These are phyloP conservation scores for Coptodon bakossiorum DNA, from an alignment of 2,113 vertebrate species.

Conservation along the genomic window DNA sequence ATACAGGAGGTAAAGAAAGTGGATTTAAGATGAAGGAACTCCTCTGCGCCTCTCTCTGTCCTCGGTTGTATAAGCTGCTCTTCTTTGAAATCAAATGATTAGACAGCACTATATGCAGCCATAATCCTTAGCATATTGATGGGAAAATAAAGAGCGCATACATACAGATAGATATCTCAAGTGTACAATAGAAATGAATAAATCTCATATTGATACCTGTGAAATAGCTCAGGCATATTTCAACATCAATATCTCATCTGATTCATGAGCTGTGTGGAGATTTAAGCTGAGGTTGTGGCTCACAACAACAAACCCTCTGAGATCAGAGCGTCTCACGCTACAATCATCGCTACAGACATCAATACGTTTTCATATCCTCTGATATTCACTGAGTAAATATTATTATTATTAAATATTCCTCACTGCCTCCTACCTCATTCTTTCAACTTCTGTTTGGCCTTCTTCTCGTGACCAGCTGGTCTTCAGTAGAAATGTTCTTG, in stretches of 20 bases:
- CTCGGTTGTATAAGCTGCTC: background rate
- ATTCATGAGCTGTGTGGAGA: background rate
- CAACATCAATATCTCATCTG: background rate
- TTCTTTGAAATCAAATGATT: background rate
- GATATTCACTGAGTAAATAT: background rate
- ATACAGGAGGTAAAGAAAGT: background rate
- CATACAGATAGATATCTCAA: background rate
- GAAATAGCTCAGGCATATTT: background rate
- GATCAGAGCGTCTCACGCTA: background rate
- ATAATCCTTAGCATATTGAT: conserved; percentile 23
- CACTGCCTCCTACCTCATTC: rapidly evolving
- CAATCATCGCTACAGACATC: background rate
- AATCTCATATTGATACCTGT: background rate
- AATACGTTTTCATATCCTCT: background rate
- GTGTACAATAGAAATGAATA: background rate
- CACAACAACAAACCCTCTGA: background rate
- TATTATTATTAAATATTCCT: background rate
- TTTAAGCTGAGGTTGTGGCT: background rate
- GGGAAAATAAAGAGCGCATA: conserved; percentile 15
- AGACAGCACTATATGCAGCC: background rate
- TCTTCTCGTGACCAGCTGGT: background rate
- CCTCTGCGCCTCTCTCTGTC: background rate
- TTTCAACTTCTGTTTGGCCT: background rate
- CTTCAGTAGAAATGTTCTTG: background rate
- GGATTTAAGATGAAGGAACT: background rate